Base-by-base conservation (phyloP, 2,888 invertebrate genomes). In the Graphium colonna region DNA sequence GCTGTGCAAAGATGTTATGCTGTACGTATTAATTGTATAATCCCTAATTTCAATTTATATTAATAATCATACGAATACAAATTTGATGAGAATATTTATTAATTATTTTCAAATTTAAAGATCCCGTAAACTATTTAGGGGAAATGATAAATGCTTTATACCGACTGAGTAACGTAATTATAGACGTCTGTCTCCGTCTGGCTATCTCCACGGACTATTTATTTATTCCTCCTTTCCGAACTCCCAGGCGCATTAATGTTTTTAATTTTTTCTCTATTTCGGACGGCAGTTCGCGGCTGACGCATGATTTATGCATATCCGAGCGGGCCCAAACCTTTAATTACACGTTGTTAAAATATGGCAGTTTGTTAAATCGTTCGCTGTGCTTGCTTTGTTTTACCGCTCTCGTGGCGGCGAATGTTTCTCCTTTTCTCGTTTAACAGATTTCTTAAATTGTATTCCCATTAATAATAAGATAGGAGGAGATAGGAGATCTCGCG, bases 261-360 rank as follows among this genome's bases (percentile, higher is more conserved):
- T 87, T 84, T 77, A 85, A 81, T 88, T 88, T 89, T 89, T 89
- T 88, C 84, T 88, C 88, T 88, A 88, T 88, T 88, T 89, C 85
- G 87, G 86, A 78, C 85, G 81, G 83, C 81, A 84, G 88, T 86
- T 88, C 78, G 86, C 86, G 72, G 87, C 86, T 79, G 82, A 80
- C 77, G 77, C 75, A 85, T 89, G 89, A 89, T 89, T 89, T 89
- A 89, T 89, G 89, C 89, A 89, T 86, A 87, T 87, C 76, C 85
- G 81, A 85, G 78, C 78, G 79, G 79, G 76, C 79, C 84, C 85
- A 82, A 86, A 87, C 88, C 89, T 89, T 89, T 89, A 89, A 89
- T 89, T 89, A 89, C 82, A 87, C 76, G 89, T 89, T 89, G 89
- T 89, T 89, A 89, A 89, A 87, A 89, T 89, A 89, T 89, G 88